Evolutionary conservation across 2,113 vertebrate species (phyloP), one percentile per base, ranked within the genome.

Genomic region (Lampris megalopsis): DNA sequence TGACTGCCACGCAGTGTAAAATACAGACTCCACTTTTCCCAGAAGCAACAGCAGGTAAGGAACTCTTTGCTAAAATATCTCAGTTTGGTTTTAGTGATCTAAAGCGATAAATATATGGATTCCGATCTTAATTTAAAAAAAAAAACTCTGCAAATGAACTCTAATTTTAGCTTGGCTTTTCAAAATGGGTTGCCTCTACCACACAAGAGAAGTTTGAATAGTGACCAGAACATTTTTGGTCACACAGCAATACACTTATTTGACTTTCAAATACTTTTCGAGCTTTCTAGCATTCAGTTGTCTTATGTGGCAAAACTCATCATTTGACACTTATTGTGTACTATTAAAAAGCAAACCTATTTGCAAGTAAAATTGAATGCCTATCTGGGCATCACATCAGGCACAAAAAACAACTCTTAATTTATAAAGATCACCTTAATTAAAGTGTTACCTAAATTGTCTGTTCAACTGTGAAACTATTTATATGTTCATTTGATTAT

Each of bases 11-110:
- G 56, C 1, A 3, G 56, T 38, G 3, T 38, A 38, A 58, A 9
- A 38, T 36, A 2, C 35, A 3, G 35, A 58, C 2, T 37, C 37
- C 6, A 58, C 35, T 58, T 36, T 38, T 37, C 3, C 48, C 13
- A 49, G 24, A 62, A 43, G 50, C 64, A 60, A 56, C 56, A 52
- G 36, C 54, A 63, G 78, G 77, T 77, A 74, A 77, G 45, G 4
- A 11, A 2, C 56, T 57, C 57, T 64, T 40, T 47, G 24, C 24
- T 57, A 5, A 4, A 1, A 24, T 9, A 10, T 53, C 4, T 53
- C n/a, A 53, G 10, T 13, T 13, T 4, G 8, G 13, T 13, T 53
- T 13, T 9, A 53, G 50, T 53, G 4, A 53, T 8, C 9, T 53
- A 53, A 13, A 11, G 13, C 13, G 11, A 53, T 13, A 4, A 53